These are phyloP conservation scores for Phataginus tetradactyla DNA, from an alignment of 2,797 vertebrate genomes.

Conservation along the genomic window DNA sequence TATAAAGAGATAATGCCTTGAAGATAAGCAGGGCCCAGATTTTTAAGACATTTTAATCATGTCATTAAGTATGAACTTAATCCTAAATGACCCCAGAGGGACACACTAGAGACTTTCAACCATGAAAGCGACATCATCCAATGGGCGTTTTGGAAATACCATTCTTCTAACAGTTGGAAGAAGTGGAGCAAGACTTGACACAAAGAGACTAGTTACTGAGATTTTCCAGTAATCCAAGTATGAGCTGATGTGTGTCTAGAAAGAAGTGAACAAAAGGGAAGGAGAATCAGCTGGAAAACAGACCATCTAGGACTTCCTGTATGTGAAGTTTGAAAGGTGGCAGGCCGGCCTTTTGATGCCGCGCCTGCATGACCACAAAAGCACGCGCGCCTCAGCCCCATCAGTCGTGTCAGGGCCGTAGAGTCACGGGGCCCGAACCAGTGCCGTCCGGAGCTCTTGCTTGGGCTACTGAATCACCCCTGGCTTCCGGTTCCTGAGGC, in stretches of 20 bases:
- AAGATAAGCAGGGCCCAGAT: not conserved
- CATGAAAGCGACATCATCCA: not conserved
- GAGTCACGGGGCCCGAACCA: not conserved
- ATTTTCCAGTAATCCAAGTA: not conserved
- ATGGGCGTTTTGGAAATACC: slow-evolving; percentile 46
- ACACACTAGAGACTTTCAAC: slow-evolving; percentile 36
- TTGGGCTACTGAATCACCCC: not conserved
- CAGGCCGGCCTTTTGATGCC: not conserved
- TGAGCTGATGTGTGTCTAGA: not conserved
- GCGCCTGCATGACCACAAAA: not conserved
- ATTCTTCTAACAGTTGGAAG: slow-evolving; percentile 6
- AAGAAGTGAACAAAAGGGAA: not conserved
- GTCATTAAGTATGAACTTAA: slow-evolving; percentile 29
- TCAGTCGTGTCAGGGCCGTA: not conserved
- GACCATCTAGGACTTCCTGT: not conserved
- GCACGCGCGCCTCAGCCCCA: no score
- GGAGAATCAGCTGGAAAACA: not conserved
- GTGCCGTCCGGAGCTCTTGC: not conserved
- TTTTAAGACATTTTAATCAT: slow-evolving; percentile 42
- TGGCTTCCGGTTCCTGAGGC: not conserved
- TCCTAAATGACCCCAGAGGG: not conserved
- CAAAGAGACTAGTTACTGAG: not conserved
- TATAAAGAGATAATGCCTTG: not conserved
- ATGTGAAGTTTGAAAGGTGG: not conserved
- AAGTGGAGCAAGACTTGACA: slow-evolving; percentile 9